phyloP scores from a whole-genome alignment of 1,140 invertebrate species.

The Bombyx mandarina region DNA sequence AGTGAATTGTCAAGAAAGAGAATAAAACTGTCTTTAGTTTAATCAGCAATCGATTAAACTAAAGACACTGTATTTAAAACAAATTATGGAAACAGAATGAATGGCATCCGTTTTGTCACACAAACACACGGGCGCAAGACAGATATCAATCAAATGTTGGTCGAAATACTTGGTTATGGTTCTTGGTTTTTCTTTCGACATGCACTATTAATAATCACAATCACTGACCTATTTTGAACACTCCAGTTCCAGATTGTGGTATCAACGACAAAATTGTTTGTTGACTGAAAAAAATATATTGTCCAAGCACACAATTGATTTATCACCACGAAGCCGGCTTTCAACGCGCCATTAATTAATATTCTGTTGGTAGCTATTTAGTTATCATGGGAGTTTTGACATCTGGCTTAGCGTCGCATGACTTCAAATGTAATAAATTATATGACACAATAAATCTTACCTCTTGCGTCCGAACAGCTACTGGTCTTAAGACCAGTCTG shows the following conservation, averaged over 20 bases:
- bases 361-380: conserved; percentile 10
- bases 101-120: no score
- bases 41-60: no score
- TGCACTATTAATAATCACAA: conserved; percentile 24
- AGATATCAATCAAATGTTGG: no score
- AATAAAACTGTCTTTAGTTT: no score
- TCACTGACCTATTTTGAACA: conserved; percentile 29
- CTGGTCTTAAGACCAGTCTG: no score
- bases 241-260: conserved; percentile 2
- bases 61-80: no score
- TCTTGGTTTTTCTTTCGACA: conserved; percentile 13
- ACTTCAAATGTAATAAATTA: conserved; percentile 11
- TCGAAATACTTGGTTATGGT: no score
- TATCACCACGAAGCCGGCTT: conserved; percentile 7
- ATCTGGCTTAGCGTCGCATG: conserved; percentile 12
- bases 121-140: no score
- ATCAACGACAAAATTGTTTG: no score
- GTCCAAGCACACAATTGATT: conserved; percentile 11
- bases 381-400: conserved; percentile 12
- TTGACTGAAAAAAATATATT: no score
- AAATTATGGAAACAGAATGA: no score
- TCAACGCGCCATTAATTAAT: conserved; percentile 8
- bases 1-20: no score
- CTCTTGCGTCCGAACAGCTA: neutral
- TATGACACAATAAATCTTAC: conserved; percentile 11